Base-by-base conservation (phyloP, 1,140 invertebrate genomes). In the Halyomorpha halys region DNA sequence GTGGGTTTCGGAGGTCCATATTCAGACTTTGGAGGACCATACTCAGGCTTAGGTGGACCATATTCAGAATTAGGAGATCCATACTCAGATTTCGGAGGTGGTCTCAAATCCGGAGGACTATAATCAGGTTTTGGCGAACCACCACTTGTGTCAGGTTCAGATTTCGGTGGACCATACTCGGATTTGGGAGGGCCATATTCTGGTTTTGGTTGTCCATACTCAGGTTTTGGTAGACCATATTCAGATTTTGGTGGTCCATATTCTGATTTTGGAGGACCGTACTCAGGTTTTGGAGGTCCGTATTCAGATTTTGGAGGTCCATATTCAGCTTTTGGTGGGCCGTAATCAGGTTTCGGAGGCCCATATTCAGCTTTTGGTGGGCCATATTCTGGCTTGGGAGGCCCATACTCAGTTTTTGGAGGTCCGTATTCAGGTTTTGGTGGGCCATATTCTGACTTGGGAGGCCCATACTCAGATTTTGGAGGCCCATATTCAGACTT, bases 241-340 rank as follows among this genome's bases (percentile, higher is more conserved):
- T 68, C 61, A 18, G 56, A 51, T 63, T 62, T 62, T 11, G 67
- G 67, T 14, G 65, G 65, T n/a, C 65, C 67, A 59, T 63, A 66
- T 9, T 68, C 23, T 23, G 47, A 63, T 39, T 63, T 47, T 15
- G 65, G 65, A 19, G 63, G 62, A 15, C 53, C 53, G 45, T 56
- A 64, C 3, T 63, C 62, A 21, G 25, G 59, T 19, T 62, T 34
- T 44, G 67, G 63, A 45, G 62, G 67, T 13, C 51, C 62, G 44
- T 62, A 61, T 47, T 68, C 59, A 19, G 15, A 45, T 54, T 60
- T 60, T 23, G 66, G 66, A 30, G 66, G 63, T 39, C 63, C 66
- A 54, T 61, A 59, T 6, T 65, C 44, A 3, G 23, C 2, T 34
- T 64, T 64, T 19, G 66, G 66, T 16, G 64, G 63, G 2, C 59